Evolutionary conservation across 2,113 vertebrate species (phyloP).

Genomic region (Hystrix cristata): DNA sequence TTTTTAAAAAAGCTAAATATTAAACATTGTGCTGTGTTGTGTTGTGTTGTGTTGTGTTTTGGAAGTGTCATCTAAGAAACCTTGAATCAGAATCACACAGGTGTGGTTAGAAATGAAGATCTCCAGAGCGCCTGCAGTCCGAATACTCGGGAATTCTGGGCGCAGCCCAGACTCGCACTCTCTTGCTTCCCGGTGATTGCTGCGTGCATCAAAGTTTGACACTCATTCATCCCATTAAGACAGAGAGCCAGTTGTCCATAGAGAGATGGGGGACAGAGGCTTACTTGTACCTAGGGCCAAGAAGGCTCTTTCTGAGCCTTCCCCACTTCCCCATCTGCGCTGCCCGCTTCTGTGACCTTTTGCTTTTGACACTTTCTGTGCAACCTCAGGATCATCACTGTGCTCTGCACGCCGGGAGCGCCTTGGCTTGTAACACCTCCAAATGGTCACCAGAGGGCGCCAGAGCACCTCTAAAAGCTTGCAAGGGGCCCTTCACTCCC

Average conservation of each 20-base stretch:
- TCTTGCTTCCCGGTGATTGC: not conserved
- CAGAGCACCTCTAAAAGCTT: not conserved
- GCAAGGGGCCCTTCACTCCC: rapidly evolving
- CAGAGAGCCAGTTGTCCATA: not conserved
- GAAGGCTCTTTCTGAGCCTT: not conserved
- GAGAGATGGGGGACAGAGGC: not conserved
- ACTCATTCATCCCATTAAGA: not conserved
- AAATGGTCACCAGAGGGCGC: conserved; percentile 58
- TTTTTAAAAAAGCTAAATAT: not conserved
- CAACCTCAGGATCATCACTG: rapidly evolving
- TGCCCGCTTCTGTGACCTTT: not conserved
- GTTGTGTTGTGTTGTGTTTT: not conserved
- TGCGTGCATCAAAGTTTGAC: not conserved
- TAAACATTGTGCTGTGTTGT: not conserved
- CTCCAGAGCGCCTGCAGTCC: not conserved
- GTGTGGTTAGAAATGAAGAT: not conserved
- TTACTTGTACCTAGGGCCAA: not conserved
- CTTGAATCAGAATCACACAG: not conserved
- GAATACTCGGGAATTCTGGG: not conserved
- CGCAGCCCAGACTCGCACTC: not conserved
- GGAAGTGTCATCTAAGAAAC: not conserved
- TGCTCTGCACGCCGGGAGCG: rapidly evolving
- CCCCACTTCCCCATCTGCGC: not conserved
- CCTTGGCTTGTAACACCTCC: not conserved
- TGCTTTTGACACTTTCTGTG: not conserved